Evolutionary conservation across 2,797 vertebrate species (phyloP), one percentile per base, ranked within the genome.

Genomic region (Chelidonichthys spinosus): DNA sequence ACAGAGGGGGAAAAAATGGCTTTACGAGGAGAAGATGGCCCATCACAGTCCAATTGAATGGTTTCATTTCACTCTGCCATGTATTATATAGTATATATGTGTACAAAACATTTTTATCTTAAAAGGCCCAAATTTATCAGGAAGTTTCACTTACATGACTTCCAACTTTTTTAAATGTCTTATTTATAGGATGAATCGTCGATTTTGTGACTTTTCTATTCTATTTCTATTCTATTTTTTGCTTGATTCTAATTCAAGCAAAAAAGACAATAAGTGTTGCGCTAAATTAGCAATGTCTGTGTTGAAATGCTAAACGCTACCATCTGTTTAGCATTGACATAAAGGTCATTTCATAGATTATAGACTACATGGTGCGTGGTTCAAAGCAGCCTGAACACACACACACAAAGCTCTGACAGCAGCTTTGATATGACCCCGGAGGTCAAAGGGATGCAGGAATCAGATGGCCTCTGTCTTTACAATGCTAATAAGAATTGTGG

Each of bases 21-120:
- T 90, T 87, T 82, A 87, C 1, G 63, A 80, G 67, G 67, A 85
- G 63, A 88, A 83, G 80, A 87, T 83, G 86, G 84, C 76, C 82
- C 79, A 83, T 90, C 56, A 47, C 60, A 60, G 67, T 74, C 68
- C 76, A 78, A 78, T 58, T 82, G 49, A 79, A 76, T 76, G 68
- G 59, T 71, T 81, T 74, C 35, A 73, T 84, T 70, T 78, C 47
- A 76, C 84, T 87, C 17, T 54, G 74, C 59, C 49, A 64, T 67
- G 36, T 50, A 62, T 2, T 67, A 39, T 50, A 62, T 2, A 18
- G 39, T n/a, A 47, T 74, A 63, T 80, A 72, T 69, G 47, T 37
- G n/a, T 4, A 54, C 8, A 64, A 69, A 63, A 74, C 7, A 70
- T 63, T 53, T 47, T 4, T 9, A 59, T 43, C 47, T 70, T 33